A percentile compares a stretch with the other conserved stretches of the same genome.
Conservation (phyloP, 2,797 vertebrate genomes). For the Gymnopithys bicolor region DNA sequence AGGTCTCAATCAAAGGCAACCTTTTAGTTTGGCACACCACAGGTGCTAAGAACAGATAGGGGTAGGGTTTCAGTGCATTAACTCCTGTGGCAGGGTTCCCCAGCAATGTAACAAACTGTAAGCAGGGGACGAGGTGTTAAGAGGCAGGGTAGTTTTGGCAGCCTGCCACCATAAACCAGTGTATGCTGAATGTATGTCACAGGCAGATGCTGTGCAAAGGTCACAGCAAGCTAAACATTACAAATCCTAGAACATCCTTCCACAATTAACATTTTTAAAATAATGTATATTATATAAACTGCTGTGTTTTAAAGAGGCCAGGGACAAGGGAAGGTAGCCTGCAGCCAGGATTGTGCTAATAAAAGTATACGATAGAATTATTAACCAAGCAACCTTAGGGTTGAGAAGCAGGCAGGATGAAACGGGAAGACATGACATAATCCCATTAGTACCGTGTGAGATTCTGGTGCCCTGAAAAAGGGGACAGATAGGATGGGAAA, state of each 20-base stretch:
- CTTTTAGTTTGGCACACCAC: neutral
- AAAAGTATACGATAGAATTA: constrained; percentile 26
- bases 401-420: neutral
- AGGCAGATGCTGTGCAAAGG: constrained; percentile 7
- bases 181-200: neutral
- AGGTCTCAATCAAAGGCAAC: neutral
- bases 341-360: constrained; percentile 13
- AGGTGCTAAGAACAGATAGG: neutral
- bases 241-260: neutral
- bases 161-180: neutral
- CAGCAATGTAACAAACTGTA: neutral
- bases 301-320: neutral
- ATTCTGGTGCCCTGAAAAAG: neutral
- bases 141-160: neutral
- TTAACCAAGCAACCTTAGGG: constrained; percentile 10
- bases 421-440: neutral
- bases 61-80: neutral
- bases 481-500: neutral
- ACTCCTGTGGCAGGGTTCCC: neutral
- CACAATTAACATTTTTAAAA: neutral
- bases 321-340: neutral
- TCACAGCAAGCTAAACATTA: constrained; percentile 24
- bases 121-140: neutral
- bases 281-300: neutral
- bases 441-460: neutral